Evolutionary conservation across 1,140 invertebrate species (phyloP).

Genomic region (Drosophila sproati): DNA sequence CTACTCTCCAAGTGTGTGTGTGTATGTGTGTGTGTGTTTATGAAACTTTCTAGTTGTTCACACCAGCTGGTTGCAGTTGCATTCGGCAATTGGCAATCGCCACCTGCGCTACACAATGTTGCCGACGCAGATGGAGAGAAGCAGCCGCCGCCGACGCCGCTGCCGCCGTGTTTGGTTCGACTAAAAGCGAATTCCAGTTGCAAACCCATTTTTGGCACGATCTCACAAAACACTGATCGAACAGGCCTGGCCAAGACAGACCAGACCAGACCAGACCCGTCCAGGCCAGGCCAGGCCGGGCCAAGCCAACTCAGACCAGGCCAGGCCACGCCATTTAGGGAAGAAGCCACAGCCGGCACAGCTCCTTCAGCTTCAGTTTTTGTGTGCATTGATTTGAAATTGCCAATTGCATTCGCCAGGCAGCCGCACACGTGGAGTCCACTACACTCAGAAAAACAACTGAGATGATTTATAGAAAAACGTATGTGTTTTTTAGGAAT

Average conservation of each 20-base stretch:
- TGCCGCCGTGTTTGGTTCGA: slow-evolving; percentile 46
- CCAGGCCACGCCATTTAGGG: slow-evolving; percentile 59
- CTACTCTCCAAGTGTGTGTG: slow-evolving; percentile 15
- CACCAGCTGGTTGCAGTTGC: slow-evolving; percentile 62
- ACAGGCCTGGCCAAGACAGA: slow-evolving; percentile 5
- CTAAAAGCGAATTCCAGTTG: slow-evolving; percentile 83
- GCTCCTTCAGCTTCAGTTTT: neutral
- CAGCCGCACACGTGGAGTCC: slow-evolving; percentile 67
- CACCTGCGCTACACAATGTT: slow-evolving; percentile 67
- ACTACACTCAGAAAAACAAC: neutral
- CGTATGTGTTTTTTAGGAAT: too few species aligned
- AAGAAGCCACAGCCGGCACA: slow-evolving; percentile 48
- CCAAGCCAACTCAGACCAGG: slow-evolving; percentile 10
- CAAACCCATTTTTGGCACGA: slow-evolving; percentile 83
- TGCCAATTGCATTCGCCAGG: slow-evolving; percentile 24
- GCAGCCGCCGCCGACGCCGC: slow-evolving; percentile 9
- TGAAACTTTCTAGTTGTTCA: slow-evolving; percentile 76
- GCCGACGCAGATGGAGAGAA: slow-evolving; percentile 17
- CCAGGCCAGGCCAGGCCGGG: slow-evolving; percentile 7
- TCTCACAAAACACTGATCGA: slow-evolving; percentile 51
- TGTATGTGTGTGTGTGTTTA: too few species aligned
- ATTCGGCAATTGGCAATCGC: slow-evolving; percentile 58
- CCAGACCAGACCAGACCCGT: slow-evolving; percentile 1
- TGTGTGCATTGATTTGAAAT: slow-evolving; percentile 66
- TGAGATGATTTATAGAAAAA: too few species aligned